A percentile compares a stretch with the other conserved stretches of the same genome.
Evolutionary conservation across 2,888 invertebrate species (phyloP).

Genomic region (Andrena marginata): DNA sequence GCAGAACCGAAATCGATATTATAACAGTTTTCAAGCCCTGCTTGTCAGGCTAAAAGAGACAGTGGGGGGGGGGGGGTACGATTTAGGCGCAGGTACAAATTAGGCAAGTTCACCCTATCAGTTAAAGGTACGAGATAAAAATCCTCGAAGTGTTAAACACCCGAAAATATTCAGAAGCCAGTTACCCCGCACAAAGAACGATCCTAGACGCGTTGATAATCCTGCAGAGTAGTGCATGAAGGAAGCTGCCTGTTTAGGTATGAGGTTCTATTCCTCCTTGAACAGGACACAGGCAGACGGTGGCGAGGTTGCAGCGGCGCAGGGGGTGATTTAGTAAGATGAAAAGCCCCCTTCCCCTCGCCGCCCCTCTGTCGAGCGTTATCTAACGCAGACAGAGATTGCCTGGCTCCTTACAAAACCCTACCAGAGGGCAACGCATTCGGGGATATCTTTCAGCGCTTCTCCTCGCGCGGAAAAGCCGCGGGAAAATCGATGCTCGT

Average conservation of each 20-base stretch:
- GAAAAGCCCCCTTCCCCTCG: slow-evolving; percentile 78
- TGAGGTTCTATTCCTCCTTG: slow-evolving; percentile 40
- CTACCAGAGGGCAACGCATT: slow-evolving; percentile 72
- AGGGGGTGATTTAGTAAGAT: slow-evolving; percentile 80
- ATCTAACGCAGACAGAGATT: slow-evolving; percentile 82
- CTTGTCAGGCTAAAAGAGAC: too few relatives aligned
- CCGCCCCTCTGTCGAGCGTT: slow-evolving; percentile 71
- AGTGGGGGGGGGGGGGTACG: too few relatives aligned
- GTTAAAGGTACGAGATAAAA: too few relatives aligned
- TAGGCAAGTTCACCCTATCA: too few relatives aligned
- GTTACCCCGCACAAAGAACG: neutral
- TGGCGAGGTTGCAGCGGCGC: slow-evolving; percentile 51
- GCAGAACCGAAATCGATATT: too few relatives aligned
- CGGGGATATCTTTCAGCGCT: slow-evolving; percentile 76
- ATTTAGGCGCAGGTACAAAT: too few relatives aligned
- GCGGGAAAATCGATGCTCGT: slow-evolving; percentile 57
- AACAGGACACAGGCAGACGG: slow-evolving; percentile 40
- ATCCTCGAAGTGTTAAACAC: neutral
- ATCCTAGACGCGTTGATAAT: slow-evolving; percentile 2
- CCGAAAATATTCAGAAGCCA: neutral
- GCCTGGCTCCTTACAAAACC: slow-evolving; percentile 79
- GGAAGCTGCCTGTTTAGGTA: slow-evolving; percentile 64
- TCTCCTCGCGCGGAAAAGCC: slow-evolving; percentile 51
- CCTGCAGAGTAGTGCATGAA: neutral
- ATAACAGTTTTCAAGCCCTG: too few relatives aligned